Base-by-base conservation (phyloP, 2,113 vertebrate species). In the Acrocephalus arundinaceus region DNA sequence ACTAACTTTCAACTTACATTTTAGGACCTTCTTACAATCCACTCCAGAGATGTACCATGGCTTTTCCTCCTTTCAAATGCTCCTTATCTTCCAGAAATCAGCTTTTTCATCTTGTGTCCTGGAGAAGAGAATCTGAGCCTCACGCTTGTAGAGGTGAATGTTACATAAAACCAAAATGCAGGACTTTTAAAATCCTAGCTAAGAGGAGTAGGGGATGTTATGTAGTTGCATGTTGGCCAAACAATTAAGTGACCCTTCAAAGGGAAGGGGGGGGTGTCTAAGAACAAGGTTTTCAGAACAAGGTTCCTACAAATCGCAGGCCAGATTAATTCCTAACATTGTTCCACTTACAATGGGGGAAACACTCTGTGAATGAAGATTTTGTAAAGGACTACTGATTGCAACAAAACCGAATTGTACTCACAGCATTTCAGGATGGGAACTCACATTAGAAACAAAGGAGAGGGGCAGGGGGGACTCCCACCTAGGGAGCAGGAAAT, bases 241-340 rank as follows among this genome's bases (percentile, higher is more conserved):
- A 92, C 68, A 86, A 70, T 83, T 51, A 62, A 77, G 57, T 78
- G 87, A 54, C 39, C 62, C 58, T 93, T 78, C 58, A 43, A 6
- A n/a, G 66, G 65, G 74, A 87, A 94, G 28, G 43, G 87, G 87
- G 63, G 46, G n/a, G 27, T 18, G 35, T 48, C 65, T 85, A 88
- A 84, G 90, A 88, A 59, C 39, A 59, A 80, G 67, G 35, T 84
- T 88, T 91, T 57, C 58, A 75, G 85, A 89, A 84, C 48, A 71
- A 89, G 65, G 83, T 79, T 92, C 89, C 88, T 94, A 85, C 63
- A 94, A 86, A 75, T 52, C 23, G 0, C 48, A 71, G 82, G 65
- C 61, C 70, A 90, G 73, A 85, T 93, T 89, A 93, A 96, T 90
- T 96, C 90, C 93, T 96, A 93, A 91, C 86, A 96, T 94, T 95